phyloP scores from a whole-genome alignment of 2,797 vertebrate genomes.

The Myotis planiceps region DNA sequence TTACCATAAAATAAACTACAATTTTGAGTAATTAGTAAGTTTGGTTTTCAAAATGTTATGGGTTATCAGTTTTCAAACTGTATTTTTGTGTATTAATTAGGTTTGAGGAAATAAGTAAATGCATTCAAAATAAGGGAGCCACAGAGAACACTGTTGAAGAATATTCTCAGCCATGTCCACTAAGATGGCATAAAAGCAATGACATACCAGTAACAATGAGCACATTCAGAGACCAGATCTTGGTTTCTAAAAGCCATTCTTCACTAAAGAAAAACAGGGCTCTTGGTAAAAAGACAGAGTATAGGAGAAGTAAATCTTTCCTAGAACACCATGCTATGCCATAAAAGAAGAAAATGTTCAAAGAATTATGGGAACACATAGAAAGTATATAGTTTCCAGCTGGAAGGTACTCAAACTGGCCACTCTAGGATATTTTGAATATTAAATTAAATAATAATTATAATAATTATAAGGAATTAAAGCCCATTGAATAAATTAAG shows the following conservation, averaged over 20 bases:
- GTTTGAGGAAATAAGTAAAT: not conserved
- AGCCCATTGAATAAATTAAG: not conserved
- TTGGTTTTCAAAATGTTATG: not conserved
- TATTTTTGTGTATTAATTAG: not conserved
- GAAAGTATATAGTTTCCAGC: not conserved
- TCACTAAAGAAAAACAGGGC: not conserved
- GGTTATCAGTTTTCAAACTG: not conserved
- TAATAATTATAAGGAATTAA: not conserved
- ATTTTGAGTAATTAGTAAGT: not conserved
- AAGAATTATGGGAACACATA: not conserved
- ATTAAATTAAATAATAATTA: not conserved
- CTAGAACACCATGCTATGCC: not conserved
- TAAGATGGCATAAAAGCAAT: not conserved
- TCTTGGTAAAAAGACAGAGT: not conserved
- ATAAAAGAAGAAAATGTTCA: not conserved
- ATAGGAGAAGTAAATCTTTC: not conserved
- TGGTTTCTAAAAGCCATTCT: not conserved
- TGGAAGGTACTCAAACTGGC: not conserved
- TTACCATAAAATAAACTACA: not conserved
- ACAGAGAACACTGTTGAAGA: not conserved
- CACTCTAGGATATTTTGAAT: not conserved
- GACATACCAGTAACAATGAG: not conserved
- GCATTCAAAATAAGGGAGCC: not conserved
- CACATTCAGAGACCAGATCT: not conserved
- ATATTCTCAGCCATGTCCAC: not conserved